A percentile compares a stretch with the other conserved stretches of the same genome.
Evolutionary conservation across 2,797 vertebrate genomes (phyloP).

Genomic region (Zenarchopterus dispar): DNA sequence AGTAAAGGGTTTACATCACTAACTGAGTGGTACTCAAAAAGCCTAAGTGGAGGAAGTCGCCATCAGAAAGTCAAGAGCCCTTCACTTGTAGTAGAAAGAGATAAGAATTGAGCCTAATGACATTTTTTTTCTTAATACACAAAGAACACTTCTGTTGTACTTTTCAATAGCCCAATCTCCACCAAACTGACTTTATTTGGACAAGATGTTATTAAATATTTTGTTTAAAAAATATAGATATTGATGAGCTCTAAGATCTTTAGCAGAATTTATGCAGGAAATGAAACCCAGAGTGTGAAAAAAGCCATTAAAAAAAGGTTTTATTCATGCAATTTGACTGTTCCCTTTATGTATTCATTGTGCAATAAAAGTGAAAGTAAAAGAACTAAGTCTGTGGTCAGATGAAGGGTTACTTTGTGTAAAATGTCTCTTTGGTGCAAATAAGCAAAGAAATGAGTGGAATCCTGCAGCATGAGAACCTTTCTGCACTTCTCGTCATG

Average conservation of each 20-base stretch:
- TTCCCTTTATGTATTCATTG: conserved; percentile 9
- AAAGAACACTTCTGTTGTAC: conserved; percentile 34
- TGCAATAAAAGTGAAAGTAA: conserved; percentile 17
- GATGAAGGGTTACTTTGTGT: no score
- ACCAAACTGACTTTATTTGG: conserved; percentile 6
- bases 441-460: no score
- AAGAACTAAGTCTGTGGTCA: no score
- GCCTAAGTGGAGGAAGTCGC: conserved; percentile 71
- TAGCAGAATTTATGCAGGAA: not conserved
- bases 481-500: no score
- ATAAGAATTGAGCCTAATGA: conserved; percentile 60
- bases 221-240: conserved; percentile 4
- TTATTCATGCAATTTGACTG: not conserved
- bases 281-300: no score
- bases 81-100: conserved; percentile 36
- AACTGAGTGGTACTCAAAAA: conserved; percentile 51
- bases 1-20: conserved; percentile 44
- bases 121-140: conserved; percentile 37
- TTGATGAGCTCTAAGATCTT: not conserved
- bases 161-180: conserved; percentile 16
- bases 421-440: no score
- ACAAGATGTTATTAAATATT: conserved; percentile 7
- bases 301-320: no score
- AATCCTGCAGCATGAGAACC: no score
- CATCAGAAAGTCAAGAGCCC: conserved; percentile 64